phyloP scores from a whole-genome alignment of 1,140 invertebrate genomes.

The Drosophila seguyi region DNA sequence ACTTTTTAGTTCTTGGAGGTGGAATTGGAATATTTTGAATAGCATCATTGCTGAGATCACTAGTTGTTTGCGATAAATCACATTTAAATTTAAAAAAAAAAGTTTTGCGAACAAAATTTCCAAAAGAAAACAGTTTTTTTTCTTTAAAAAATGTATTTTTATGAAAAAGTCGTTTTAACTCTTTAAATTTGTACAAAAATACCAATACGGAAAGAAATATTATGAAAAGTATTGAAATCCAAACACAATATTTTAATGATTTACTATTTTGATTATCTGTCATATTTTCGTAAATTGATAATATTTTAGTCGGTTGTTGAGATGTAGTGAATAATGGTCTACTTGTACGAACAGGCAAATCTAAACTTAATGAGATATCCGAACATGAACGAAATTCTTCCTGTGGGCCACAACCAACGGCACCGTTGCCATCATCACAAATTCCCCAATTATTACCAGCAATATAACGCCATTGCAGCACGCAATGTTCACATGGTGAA shows the following conservation, averaged over 20 bases:
- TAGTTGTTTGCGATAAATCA: neutral
- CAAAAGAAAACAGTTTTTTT: neutral
- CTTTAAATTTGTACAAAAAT: constrained; percentile 80
- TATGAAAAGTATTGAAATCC: constrained; percentile 85
- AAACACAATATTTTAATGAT: constrained; percentile 78
- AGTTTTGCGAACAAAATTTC: neutral
- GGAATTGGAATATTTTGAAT: constrained; percentile 19
- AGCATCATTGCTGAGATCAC: neutral
- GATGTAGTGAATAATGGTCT: constrained; percentile 56
- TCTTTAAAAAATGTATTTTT: neutral
- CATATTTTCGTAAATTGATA: constrained; percentile 8
- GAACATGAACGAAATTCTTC: constrained; percentile 94
- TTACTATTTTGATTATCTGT: constrained; percentile 14
- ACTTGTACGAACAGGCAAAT: constrained; percentile 62
- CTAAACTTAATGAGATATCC: constrained; percentile 90
- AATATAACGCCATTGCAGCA: constrained; percentile 64
- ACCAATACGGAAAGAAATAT: constrained; percentile 85
- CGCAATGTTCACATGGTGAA: constrained; percentile 87
- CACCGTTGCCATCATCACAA: constrained; percentile 85
- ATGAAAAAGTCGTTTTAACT: constrained; percentile 5
- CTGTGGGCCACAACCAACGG: constrained; percentile 88
- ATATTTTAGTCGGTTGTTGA: constrained; percentile 4
- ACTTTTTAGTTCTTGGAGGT: constrained; percentile 35
- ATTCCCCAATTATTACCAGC: constrained; percentile 86
- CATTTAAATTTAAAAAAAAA: neutral